Conservation (phyloP, 2,797 vertebrate species). For the Gymnocypris eckloni region DNA sequence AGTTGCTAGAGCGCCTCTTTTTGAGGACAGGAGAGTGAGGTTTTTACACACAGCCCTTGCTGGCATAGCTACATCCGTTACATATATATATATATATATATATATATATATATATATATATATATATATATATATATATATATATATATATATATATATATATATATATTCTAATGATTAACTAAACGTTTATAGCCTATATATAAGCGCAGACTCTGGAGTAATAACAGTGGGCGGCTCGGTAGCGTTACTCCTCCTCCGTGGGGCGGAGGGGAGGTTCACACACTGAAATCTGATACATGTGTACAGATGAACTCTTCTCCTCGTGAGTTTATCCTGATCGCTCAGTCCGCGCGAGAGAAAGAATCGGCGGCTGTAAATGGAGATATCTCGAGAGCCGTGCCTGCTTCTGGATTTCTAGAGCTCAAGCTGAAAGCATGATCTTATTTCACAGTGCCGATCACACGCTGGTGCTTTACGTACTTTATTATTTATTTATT, state of each 20-base stretch:
- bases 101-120: too few relatives aligned
- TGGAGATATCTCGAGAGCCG: background rate
- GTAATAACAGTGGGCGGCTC: background rate
- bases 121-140: too few relatives aligned
- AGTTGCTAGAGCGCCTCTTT: too few relatives aligned
- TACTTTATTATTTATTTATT: background rate
- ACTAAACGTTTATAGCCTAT: background rate
- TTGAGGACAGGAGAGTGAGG: too few relatives aligned
- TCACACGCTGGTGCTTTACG: conserved; percentile 17
- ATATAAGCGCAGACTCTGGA: background rate
- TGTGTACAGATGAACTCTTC: background rate
- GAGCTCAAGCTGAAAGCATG: background rate
- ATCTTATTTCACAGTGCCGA: background rate
- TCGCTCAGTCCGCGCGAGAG: conserved; percentile 12
- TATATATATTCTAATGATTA: background rate
- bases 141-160: too few relatives aligned
- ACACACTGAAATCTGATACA: conserved; percentile 10
- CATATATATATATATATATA: too few relatives aligned
- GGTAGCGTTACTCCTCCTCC: background rate
- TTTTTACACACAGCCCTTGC: too few relatives aligned
- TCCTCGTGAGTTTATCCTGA: background rate
- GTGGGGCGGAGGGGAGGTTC: conserved; percentile 6
- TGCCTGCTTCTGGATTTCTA: background rate
- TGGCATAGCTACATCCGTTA: too few relatives aligned
- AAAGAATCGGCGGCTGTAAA: background rate